Evolutionary conservation across 2,888 invertebrate genomes (phyloP).

Genomic region (Pterostichus niger): DNA sequence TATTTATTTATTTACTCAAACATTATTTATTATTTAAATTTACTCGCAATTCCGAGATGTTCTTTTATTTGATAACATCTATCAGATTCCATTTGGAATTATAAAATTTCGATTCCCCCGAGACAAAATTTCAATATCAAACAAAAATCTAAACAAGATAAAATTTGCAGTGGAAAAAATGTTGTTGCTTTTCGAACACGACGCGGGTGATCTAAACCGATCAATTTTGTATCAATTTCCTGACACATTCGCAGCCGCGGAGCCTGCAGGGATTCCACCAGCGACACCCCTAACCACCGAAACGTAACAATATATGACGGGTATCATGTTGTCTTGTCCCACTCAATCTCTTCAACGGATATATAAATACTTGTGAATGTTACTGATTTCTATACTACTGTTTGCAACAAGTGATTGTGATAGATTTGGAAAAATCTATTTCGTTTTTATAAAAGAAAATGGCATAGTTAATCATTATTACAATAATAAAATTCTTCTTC

Average conservation of each 20-base stretch:
- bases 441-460: no score
- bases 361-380: slow-evolving; percentile 10
- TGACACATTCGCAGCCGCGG: slow-evolving; percentile 10
- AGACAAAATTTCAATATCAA: slow-evolving; percentile 26
- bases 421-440: no score
- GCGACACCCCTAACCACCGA: slow-evolving; percentile 2
- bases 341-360: not conserved
- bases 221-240: slow-evolving; percentile 61
- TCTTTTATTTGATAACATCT: not conserved
- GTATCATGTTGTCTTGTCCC: slow-evolving; percentile 23
- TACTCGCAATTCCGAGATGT: no score
- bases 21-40: no score
- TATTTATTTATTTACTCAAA: no score
- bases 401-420: slow-evolving; percentile 7
- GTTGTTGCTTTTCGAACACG: slow-evolving; percentile 21
- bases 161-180: slow-evolving; percentile 13
- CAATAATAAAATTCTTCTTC: no score
- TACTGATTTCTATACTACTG: not conserved
- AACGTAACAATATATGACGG: slow-evolving; percentile 31
- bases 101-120: slow-evolving; percentile 27
- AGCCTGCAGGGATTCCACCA: slow-evolving; percentile 1
- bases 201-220: slow-evolving; percentile 31
- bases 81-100: slow-evolving; percentile 11
- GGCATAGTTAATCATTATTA: no score
- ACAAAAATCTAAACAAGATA: slow-evolving; percentile 40